phyloP scores from a whole-genome alignment of 2,888 invertebrate genomes.

The Caenorhabditis macrosperma region DNA sequence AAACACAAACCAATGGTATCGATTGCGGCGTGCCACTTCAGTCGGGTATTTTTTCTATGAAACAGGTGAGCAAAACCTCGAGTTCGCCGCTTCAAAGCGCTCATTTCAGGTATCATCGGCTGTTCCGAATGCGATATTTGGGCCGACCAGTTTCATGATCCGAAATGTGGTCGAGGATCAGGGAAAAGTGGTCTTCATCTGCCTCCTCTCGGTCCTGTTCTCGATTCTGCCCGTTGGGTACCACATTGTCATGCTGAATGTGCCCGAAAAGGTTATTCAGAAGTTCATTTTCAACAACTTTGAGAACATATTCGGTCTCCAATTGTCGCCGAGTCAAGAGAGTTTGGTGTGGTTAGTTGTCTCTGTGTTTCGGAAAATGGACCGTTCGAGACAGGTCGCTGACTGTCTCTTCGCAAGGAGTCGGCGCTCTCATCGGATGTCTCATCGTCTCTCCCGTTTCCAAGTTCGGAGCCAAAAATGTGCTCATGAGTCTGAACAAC shows the following conservation, averaged over 20 bases:
- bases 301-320: conserved; percentile 50
- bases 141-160: conserved; percentile 42
- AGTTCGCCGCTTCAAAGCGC: too few species aligned
- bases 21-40: conserved; percentile 6
- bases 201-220: conserved; percentile 56
- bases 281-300: conserved; percentile 57
- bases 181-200: conserved; percentile 67
- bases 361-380: background rate
- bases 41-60: background rate
- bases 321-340: conserved; percentile 39
- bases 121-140: conserved; percentile 54
- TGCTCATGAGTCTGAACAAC: conserved; percentile 61
- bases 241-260: conserved; percentile 75
- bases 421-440: conserved; percentile 75
- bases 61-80: background rate
- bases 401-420: conserved; percentile 70
- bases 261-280: conserved; percentile 72
- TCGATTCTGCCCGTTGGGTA: conserved; percentile 72
- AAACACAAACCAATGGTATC: conserved; percentile 18
- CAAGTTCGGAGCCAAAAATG: conserved; percentile 65
- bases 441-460: conserved; percentile 58
- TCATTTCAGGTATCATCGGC: conserved; percentile 18
- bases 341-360: conserved; percentile 67
- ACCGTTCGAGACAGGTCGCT: conserved; percentile 61
- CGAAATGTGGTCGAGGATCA: conserved; percentile 63